Evolutionary conservation across 1,140 invertebrate genomes (phyloP), one percentile per base, ranked within the genome.

Genomic region (Drosophila jambulina): DNA sequence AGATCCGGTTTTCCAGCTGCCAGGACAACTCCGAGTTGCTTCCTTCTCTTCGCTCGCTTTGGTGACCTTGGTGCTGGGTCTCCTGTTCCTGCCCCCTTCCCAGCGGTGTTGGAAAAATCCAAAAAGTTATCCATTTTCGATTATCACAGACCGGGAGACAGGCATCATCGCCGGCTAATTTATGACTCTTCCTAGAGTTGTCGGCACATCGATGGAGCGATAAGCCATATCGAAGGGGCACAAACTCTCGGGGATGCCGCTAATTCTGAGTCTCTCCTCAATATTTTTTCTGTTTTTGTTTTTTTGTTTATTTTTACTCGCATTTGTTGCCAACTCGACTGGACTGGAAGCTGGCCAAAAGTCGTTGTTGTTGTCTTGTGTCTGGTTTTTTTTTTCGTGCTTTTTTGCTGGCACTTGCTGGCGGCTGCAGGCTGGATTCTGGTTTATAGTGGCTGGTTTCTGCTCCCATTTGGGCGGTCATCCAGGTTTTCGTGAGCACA

Each of bases 381-480:
- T 36, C 75, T 49, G 74, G 72, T 76, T 76, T 74, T 17, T 13
- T 57, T 23, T 71, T 60, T 43, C 38, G 15, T 45, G 21, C 45
- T 25, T 40, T 57, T 48, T 29, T 72, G 69, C 48, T 51, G 48
- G n/a, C 69, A 72, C 67, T 72, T 72, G 69, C 67, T 72, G 80
- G 74, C 68, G 43, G 75, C 80, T 82, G 80, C 80, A 82, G 67
- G 68, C 80, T 82, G 80, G 69, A 82, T 82, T 87, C 83, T 87
- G 83, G 84, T 87, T 87, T 87, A 43, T 60, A 34, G 69, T 51
- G 63, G 36, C 36, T 69, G 63, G 64, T 69, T 69, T 53, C 49
- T 82, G 82, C 82, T 81, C 78, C 78, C 70, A 84, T 84, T 84
- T 62, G 72, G 49, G 59, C 60, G 62, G 65, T 69, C 34, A 72